phyloP scores from a whole-genome alignment of 2,888 invertebrate species.

The Diarsia mendica region DNA sequence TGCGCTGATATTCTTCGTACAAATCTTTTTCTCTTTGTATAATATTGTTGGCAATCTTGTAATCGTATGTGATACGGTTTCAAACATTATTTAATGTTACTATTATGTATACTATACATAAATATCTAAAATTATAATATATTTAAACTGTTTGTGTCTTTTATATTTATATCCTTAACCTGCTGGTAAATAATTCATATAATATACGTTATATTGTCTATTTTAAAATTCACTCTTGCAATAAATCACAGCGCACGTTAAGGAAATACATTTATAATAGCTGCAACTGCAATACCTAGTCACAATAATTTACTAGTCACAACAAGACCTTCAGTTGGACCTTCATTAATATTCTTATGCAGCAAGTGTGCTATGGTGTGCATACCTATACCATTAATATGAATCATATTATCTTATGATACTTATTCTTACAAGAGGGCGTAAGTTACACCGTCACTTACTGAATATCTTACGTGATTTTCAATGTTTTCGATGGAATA shows the following conservation, averaged over 20 bases:
- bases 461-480: too few relatives aligned
- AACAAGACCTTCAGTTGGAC: slow-evolving; percentile 35
- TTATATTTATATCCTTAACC: slow-evolving; percentile 29
- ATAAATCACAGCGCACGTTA: slow-evolving; percentile 4
- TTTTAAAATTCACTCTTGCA: neutral
- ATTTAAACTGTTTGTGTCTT: slow-evolving; percentile 58
- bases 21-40: slow-evolving; percentile 82
- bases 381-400: slow-evolving; percentile 5
- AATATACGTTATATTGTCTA: neutral
- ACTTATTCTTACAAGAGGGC: too few relatives aligned
- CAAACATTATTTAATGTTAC: slow-evolving; percentile 75
- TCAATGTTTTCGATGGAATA: neutral
- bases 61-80: slow-evolving; percentile 81
- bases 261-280: neutral
- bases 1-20: slow-evolving; percentile 85
- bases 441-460: too few relatives aligned
- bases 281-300: neutral
- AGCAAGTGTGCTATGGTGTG: slow-evolving; percentile 20
- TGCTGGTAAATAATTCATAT: neutral
- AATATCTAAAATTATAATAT: slow-evolving; percentile 72
- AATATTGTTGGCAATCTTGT: slow-evolving; percentile 79
- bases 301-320: too few relatives aligned
- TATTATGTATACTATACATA: slow-evolving; percentile 72
- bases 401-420: neutral
- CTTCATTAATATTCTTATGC: slow-evolving; percentile 34